phyloP scores from a whole-genome alignment of 2,888 invertebrate genomes.

The Acanthosoma haemorrhoidale region DNA sequence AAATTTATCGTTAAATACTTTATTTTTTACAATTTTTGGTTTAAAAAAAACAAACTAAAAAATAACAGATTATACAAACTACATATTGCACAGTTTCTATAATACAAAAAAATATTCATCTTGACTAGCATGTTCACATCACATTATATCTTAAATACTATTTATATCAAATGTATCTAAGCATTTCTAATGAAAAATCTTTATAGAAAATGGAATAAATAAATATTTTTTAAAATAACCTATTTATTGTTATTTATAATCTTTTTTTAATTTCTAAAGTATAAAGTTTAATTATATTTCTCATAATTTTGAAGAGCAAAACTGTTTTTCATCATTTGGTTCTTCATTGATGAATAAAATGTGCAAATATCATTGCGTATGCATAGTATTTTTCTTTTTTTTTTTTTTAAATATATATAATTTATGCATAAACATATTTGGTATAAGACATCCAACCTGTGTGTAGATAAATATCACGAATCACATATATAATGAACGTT shows the following conservation, averaged over 20 bases:
- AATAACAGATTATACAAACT: neutral
- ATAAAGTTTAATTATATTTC: neutral
- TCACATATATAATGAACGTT: neutral
- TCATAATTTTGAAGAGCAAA: neutral
- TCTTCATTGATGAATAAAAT: neutral
- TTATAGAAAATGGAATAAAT: neutral
- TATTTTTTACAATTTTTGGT: neutral
- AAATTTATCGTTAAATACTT: neutral
- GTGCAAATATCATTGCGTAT: neutral
- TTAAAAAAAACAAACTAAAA: neutral
- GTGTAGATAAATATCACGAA: neutral
- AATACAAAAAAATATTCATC: neutral
- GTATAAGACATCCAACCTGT: neutral
- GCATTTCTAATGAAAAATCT: neutral
- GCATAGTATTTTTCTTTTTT: too few species aligned
- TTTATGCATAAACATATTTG: neutral
- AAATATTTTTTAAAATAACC: neutral
- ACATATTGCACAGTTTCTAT: neutral
- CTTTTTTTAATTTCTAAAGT: neutral
- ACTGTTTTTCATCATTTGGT: neutral
- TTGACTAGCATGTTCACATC: constrained; percentile 5
- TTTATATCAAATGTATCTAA: neutral
- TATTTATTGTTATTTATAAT: too few species aligned
- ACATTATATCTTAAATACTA: neutral
- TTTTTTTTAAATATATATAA: neutral